These are phyloP conservation scores for Mercenaria mercenaria DNA, from an alignment of 1,140 invertebrate species.

Conservation along the genomic window DNA sequence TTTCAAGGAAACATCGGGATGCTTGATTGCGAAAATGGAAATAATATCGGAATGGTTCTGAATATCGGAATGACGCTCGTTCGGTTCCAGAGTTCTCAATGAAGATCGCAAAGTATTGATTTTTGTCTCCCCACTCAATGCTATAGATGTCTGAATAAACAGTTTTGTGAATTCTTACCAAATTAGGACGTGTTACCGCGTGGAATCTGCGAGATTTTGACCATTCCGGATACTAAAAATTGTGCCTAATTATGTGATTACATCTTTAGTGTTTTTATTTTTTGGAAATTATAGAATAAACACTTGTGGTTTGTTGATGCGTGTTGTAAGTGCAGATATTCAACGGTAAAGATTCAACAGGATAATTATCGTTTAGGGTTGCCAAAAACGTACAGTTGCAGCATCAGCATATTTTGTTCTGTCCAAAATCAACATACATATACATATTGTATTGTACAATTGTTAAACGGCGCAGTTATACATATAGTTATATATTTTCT, in stretches of 20 bases:
- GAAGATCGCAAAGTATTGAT: not conserved
- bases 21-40: slow-evolving; percentile 21
- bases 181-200: slow-evolving; percentile 27
- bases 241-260: not conserved
- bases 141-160: slow-evolving; percentile 29
- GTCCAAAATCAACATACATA: too few relatives aligned
- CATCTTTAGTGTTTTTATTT: not conserved
- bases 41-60: slow-evolving; percentile 15
- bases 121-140: slow-evolving; percentile 10
- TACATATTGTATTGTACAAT: too few relatives aligned
- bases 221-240: not conserved
- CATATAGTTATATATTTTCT: too few relatives aligned
- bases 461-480: too few relatives aligned
- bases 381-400: not conserved
- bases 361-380: not conserved
- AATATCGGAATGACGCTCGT: slow-evolving; percentile 25
- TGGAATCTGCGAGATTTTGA: slow-evolving; percentile 6
- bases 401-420: not conserved
- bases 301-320: not conserved
- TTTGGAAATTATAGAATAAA: not conserved
- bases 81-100: slow-evolving; percentile 17
- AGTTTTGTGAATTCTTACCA: slow-evolving; percentile 32
- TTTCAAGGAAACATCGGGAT: slow-evolving; percentile 35
- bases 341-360: not conserved
- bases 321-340: not conserved